Evolutionary conservation across 2,888 invertebrate species (phyloP), one percentile per base, ranked within the genome.

Genomic region (Athetis lepigone): DNA sequence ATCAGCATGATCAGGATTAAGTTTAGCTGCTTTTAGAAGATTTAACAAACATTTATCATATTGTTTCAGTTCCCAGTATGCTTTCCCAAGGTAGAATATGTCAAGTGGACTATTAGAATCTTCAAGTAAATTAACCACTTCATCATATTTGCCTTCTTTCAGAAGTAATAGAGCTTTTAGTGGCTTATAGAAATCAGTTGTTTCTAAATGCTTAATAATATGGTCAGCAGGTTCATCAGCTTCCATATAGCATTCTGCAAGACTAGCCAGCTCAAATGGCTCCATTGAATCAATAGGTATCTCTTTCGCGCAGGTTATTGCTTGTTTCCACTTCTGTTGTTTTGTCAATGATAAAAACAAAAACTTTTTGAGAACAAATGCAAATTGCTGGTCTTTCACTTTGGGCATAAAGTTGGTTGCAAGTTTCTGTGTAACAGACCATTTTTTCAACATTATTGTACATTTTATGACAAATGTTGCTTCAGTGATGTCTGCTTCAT

Each of bases 1-100:
- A 52, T 96, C 95, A 79, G 96, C 96, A 90, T 97, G 96, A 82
- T 97, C 96, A n/a, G 97, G 96, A 86, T 98, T 96, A 11, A 96
- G 87, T 87, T 98, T 96, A 1, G 97, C 96, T 49, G 97, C 96
- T 94, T 96, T 97, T 5, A 97, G 87, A 79, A 97, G 95, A 70
- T 96, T 95, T 64, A 96, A 91, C 33, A 97, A 90, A 74, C 96
- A 96, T 72, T 96, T 96, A 33, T 96, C 95, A 88, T 95, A 96
- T 63, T 96, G 90, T 42, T 95, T 88, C 18, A 96, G 82, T 81
- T 95, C 90, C 95, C 96, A 96, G 85, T 96, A 95, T 57, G 96
- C 92, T 82, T 93, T 91, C 2, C 96, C 97, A 52, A 96, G 89
- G 84, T 96, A 95, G 62, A 96, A 90, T 90, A 96, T 95, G 71